Conservation (phyloP, 1,140 invertebrate species). For the Antheraea pernyi region DNA sequence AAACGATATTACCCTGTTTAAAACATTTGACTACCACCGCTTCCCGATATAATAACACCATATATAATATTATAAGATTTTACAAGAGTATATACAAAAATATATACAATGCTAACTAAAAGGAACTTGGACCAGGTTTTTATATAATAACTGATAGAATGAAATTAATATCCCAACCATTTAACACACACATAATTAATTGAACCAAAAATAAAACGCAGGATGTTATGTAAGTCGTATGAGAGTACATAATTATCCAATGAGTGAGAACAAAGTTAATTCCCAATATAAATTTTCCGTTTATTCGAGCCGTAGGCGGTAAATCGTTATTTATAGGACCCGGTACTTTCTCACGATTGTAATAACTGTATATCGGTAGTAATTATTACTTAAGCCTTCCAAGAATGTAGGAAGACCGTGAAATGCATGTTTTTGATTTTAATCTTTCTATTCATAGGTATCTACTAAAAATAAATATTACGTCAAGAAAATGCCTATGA, state of each 20-base stretch:
- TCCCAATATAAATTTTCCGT: constrained; percentile 14
- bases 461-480: neutral
- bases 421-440: neutral
- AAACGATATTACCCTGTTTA: no score
- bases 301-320: constrained; percentile 17
- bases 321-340: neutral
- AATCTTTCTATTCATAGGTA: neutral
- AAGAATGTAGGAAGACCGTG: neutral
- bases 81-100: no score
- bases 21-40: no score
- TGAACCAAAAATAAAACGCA: neutral
- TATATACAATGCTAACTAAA: no score
- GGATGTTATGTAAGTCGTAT: neutral
- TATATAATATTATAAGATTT: no score
- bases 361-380: constrained; percentile 17
- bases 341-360: constrained; percentile 30
- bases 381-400: neutral
- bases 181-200: neutral
- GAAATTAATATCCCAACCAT: no score
- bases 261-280: constrained; percentile 13
- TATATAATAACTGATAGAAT: no score
- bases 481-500: neutral
- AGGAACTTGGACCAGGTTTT: no score
- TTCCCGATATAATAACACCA: no score
- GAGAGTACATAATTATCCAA: constrained; percentile 12